Evolutionary conservation across 2,888 invertebrate genomes (phyloP).

Genomic region (Argynnis bischoffii): DNA sequence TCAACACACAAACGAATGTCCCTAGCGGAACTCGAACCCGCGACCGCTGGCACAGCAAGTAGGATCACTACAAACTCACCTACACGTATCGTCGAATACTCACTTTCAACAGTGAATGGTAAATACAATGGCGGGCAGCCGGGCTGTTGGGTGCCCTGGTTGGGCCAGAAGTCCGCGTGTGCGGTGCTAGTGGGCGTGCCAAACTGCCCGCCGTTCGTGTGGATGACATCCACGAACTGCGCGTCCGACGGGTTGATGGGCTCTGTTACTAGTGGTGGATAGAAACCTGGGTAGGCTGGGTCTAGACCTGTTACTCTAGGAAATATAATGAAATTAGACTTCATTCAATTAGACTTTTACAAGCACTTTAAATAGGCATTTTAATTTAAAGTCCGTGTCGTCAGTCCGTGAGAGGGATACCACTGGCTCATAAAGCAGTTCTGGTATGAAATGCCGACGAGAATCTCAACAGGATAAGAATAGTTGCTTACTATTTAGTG

Average conservation of each 20-base stretch:
- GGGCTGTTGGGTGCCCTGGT: conserved; percentile 73
- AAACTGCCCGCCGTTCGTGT: conserved; percentile 71
- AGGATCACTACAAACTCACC: too few species aligned
- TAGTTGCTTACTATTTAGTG: too few species aligned
- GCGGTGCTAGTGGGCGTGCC: conserved; percentile 58
- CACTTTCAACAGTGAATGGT: conserved; percentile 50
- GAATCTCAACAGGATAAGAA: too few species aligned
- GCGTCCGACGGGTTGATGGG: conserved; percentile 58
- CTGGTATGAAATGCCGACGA: too few species aligned
- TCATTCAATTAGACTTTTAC: background rate
- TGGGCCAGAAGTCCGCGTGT: conserved; percentile 76
- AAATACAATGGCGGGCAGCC: conserved; percentile 58
- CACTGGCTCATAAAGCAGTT: too few species aligned
- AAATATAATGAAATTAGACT: background rate
- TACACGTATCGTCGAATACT: background rate
- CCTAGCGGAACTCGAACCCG: too few species aligned
- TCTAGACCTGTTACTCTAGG: conserved; percentile 29
- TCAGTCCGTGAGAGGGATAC: too few species aligned
- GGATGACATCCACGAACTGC: conserved; percentile 72
- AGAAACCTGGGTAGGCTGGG: conserved; percentile 29
- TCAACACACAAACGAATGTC: too few species aligned
- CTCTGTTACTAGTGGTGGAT: conserved; percentile 4
- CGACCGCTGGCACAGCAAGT: too few species aligned
- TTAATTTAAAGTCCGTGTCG: too few species aligned
- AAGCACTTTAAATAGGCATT: background rate